Evolutionary conservation across 2,888 invertebrate species (phyloP).

Genomic region (Drosophila affinis): DNA sequence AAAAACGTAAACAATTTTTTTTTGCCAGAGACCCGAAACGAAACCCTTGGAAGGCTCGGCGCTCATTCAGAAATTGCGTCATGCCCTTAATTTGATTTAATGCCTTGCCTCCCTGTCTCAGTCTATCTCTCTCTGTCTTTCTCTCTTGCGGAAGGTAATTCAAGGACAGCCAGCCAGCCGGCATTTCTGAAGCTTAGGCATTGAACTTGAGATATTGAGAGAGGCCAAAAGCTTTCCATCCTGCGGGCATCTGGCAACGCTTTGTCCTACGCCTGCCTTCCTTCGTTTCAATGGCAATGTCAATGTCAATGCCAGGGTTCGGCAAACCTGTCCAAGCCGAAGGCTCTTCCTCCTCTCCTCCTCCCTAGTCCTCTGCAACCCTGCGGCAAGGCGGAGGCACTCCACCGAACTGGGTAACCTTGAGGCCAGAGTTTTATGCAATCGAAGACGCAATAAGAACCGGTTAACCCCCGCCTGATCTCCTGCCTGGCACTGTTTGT

Average conservation of each 20-base stretch:
- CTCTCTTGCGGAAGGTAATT: constrained; percentile 13
- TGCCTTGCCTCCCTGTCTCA: constrained; percentile 10
- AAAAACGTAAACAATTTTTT: constrained; percentile 45
- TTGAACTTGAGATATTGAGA: constrained; percentile 44
- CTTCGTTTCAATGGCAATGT: constrained; percentile 27
- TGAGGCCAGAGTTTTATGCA: constrained; percentile 39
- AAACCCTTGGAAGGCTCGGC: constrained; percentile 11
- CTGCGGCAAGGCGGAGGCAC: not conserved
- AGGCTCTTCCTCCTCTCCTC: not conserved
- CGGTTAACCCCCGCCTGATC: constrained; percentile 48
- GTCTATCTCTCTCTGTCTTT: constrained; percentile 15
- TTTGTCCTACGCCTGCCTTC: not conserved
- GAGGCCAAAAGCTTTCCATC: constrained; percentile 24
- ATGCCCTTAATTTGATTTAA: constrained; percentile 49
- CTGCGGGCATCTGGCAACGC: constrained; percentile 49
- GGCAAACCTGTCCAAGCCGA: constrained; percentile 42
- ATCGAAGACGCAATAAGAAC: constrained; percentile 61
- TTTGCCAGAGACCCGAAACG: not conserved
- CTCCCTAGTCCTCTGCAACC: not conserved
- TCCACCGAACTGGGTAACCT: constrained; percentile 40
- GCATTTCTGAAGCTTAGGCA: constrained; percentile 21
- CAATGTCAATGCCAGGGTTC: constrained; percentile 34
- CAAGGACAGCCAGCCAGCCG: constrained; percentile 54
- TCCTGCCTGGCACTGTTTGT: constrained; percentile 29
- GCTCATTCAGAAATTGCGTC: constrained; percentile 57